These are phyloP conservation scores for Dermochelys coriacea DNA, from an alignment of 2,797 vertebrate genomes.

Conservation along the genomic window DNA sequence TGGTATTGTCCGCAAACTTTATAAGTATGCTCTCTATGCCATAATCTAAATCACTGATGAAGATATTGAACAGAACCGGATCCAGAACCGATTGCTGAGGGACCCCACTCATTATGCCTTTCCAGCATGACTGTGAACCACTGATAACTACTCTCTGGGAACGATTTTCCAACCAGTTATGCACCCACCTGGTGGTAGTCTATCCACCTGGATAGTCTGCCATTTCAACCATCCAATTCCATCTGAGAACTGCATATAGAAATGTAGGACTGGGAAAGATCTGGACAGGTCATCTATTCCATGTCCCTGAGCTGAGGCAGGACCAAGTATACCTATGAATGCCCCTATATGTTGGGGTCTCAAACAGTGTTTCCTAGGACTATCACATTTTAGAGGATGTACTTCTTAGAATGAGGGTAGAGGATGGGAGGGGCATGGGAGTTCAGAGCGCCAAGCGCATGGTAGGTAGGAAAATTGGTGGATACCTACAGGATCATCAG, in stretches of 20 bases:
- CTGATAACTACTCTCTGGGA: too few species aligned
- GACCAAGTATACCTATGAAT: neutral
- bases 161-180: too few species aligned
- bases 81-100: too few species aligned
- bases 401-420: accelerated
- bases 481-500: neutral
- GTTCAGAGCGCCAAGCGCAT: accelerated
- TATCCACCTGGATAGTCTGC: accelerated
- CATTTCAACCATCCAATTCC: neutral
- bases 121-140: too few species aligned
- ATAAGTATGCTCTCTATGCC: too few species aligned
- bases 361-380: neutral
- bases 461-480: neutral
- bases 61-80: too few species aligned
- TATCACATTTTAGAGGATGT: neutral
- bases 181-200: too few species aligned
- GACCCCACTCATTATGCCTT: too few species aligned
- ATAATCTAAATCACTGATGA: too few species aligned
- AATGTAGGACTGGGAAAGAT: neutral
- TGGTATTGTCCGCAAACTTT: too few species aligned
- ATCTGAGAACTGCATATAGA: neutral
- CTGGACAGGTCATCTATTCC: neutral
- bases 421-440: neutral
- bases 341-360: neutral
- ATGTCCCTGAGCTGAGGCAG: neutral